A percentile compares a stretch with the other conserved stretches of the same genome.
Conservation (phyloP, 2,888 invertebrate genomes). For the Lycocerus yunnanus region DNA sequence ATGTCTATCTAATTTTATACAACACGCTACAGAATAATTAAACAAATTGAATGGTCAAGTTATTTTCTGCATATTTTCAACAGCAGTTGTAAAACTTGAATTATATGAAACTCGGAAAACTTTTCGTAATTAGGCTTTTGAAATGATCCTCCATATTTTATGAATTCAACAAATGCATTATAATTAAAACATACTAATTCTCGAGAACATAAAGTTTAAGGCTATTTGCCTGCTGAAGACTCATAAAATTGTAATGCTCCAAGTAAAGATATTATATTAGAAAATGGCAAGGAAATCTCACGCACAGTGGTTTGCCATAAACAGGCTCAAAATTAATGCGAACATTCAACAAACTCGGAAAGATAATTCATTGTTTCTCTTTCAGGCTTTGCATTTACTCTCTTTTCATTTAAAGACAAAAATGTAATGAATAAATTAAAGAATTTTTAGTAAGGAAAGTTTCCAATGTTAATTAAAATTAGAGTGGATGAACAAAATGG, state of each 20-base stretch:
- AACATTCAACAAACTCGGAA: constrained; percentile 8
- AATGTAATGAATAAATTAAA: not conserved
- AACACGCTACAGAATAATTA: not conserved
- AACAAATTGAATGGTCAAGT: not conserved
- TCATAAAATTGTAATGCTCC: not conserved
- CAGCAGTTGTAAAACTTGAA: not conserved
- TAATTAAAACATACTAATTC: not conserved
- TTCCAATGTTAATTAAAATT: not conserved
- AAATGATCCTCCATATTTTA: not conserved
- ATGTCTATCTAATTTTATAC: not conserved
- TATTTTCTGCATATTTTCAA: not conserved
- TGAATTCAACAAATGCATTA: not conserved
- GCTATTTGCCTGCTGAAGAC: not conserved
- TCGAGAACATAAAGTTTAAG: not conserved
- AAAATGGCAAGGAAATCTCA: constrained; percentile 15
- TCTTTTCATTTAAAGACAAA: constrained; percentile 6
- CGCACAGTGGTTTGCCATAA: constrained; percentile 17
- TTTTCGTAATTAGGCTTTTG: not conserved
- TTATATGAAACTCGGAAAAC: not conserved
- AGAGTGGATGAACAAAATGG: not conserved
- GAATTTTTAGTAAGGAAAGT: not conserved
- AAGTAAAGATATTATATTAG: constrained; percentile 11
- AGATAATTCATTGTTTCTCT: constrained; percentile 21
- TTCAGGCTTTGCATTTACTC: constrained; percentile 16
- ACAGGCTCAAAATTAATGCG: constrained; percentile 19